Evolutionary conservation across 2,888 invertebrate genomes (phyloP).

Genomic region (Erannis defoliaria): DNA sequence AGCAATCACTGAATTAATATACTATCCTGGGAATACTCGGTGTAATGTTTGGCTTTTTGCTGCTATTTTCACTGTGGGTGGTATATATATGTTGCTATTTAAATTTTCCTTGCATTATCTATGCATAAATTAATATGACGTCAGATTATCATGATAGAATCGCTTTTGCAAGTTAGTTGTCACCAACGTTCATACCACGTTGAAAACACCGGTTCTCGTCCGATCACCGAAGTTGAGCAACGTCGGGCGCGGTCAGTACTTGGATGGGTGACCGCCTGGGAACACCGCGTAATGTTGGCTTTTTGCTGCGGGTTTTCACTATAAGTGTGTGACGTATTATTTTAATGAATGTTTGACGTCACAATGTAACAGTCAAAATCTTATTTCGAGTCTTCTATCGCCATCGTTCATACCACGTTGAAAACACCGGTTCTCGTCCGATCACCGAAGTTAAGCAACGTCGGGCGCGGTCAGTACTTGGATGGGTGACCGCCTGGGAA

Average conservation of each 20-base stretch:
- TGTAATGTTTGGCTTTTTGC: too few species aligned
- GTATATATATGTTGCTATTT: too few species aligned
- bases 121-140: too few species aligned
- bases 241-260: constrained; percentile 78
- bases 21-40: too few species aligned
- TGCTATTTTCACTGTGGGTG: too few species aligned
- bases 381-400: constrained; percentile 4
- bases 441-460: constrained; percentile 81
- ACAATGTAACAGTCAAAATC: too few species aligned
- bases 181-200: constrained; percentile 72
- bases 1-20: too few species aligned
- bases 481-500: constrained; percentile 11
- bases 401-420: constrained; percentile 50
- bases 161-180: constrained; percentile 11
- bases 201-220: constrained; percentile 81
- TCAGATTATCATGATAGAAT: not conserved
- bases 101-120: too few species aligned
- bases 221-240: constrained; percentile 81
- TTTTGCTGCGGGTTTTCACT: constrained; percentile 44
- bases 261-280: constrained; percentile 81
- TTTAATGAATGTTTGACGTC: too few species aligned
- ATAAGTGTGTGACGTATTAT: too few species aligned
- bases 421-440: constrained; percentile 64
- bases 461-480: constrained; percentile 70
- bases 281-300: constrained; percentile 67